Base-by-base conservation (phyloP, 2,888 invertebrate species). In the Podabrus alpinus region DNA sequence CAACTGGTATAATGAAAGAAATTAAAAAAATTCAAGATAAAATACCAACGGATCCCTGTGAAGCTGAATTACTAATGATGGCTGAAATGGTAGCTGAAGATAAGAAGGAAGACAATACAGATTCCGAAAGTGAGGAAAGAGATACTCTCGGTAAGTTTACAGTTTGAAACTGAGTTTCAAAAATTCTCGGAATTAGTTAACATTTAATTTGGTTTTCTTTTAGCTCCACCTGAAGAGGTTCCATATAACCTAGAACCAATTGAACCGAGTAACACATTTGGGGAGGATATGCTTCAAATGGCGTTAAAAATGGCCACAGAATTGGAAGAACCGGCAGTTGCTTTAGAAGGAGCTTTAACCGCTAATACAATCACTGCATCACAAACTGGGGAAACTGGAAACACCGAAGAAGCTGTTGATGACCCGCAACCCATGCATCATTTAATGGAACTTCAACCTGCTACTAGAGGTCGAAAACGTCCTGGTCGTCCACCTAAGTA, bases 21-120 rank as follows among this genome's bases (percentile, higher is more conserved):
- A 95, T 97, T 61, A 96, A 96, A 87, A 94, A 94, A 87, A 95
- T 97, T 79, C 95, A 95, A 85, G 95, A 96, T 79, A 95, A 96
- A 87, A 95, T 96, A 88, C 97, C 97, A 0, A 92, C 95, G 9
- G 96, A 97, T 92, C 97, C 97, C 0, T 94, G 95, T 80, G 97
- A 97, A 87, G 97, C 97, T 0, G 97, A 97, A 85, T 85, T 97
- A 73, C 88, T 97, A 15, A 96, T 96, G 95, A 97, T 97, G 97
- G 97, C 97, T 0, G 97, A 97, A 86, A 95, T 96, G 93, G 96
- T 97, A 1, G 97, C 96, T 0, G 95, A 93, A 3, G 95, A 95
- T 77, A 94, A 95, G 85, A 95, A 95, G 84, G 91, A 92, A 77
- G 93, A 92, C 69, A 93, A 94, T 79, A 94, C 93, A 15, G 73